Percentiles rank a stretch among this genome's conserved stretches.
Conservation (phyloP, 2,113 vertebrate genomes). For the Clarias batrachus region DNA sequence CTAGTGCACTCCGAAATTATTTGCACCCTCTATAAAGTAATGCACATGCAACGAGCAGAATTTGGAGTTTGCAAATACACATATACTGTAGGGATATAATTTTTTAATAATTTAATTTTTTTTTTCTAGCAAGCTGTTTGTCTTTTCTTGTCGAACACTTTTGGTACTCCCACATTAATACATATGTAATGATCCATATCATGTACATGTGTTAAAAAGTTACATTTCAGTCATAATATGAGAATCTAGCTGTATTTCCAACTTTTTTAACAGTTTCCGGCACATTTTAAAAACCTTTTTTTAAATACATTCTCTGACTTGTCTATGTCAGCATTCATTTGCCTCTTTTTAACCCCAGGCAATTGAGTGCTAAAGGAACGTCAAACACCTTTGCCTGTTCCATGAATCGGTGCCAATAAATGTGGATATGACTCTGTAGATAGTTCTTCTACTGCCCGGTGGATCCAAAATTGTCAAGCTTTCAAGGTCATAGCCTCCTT, state of each 20-base stretch:
- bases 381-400: not conserved
- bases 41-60: not conserved
- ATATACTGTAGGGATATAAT: not conserved
- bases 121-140: not conserved
- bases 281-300: not conserved
- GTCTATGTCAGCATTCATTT: not conserved
- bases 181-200: not conserved
- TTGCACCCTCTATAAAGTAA: not conserved
- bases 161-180: not conserved
- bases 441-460: not conserved
- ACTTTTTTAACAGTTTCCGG: not conserved
- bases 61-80: not conserved
- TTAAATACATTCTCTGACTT: not conserved
- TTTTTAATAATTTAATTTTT: not conserved
- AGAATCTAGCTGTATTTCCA: not conserved
- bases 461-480: not conserved
- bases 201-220: no score
- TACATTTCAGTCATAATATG: not conserved
- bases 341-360: not conserved
- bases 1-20: not conserved
- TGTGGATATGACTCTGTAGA: not conserved
- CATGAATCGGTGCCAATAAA: not conserved
- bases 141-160: not conserved
- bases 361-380: not conserved
- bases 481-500: conserved; percentile 27